Evolutionary conservation across 2,888 invertebrate genomes (phyloP), one percentile per base, ranked within the genome.

Genomic region (Amphipyra berbera): DNA sequence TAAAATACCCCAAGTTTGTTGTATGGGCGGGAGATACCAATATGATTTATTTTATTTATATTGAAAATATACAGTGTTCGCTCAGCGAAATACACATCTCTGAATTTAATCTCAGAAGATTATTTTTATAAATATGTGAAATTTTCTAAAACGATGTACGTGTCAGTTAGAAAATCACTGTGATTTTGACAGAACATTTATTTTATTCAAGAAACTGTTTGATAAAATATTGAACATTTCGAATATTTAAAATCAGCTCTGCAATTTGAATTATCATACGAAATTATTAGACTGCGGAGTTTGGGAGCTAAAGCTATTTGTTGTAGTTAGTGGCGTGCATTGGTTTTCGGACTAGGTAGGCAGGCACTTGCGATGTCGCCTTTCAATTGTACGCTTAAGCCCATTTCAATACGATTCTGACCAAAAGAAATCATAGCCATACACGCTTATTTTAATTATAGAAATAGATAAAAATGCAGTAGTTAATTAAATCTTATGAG

Each of bases 41-140:
- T 55, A 46, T 61, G 53, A 73, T 64, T 63, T 56, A 72, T 71
- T 45, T 59, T 40, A 67, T 60, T 59, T 46, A 7, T 33, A 67
- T 50, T 48, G 30, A 65, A 61, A 61, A 64, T 55, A 61, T 48
- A 44, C 46, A 40, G 10, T n/a, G 27, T 48, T 45, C 46, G 45
- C 2, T 35, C 35, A 12, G 15, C n/a, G 15, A 38, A 49, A 52
- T n/a, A 55, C 35, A 44, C 33, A 54, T 44, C 6, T 45, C 13
- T 21, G 10, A 6, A 46, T 45, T 38, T 35, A 48, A 52, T 46
- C 0, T n/a, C 21, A 10, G 14, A 42, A 15, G 27, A 47, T 54
- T 50, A 30, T 5, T 27, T 52, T 53, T 58, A 55, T 33, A 44
- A 55, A 67, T 42, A 62, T 38, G 33, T 37, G 10, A 13, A 58